Evolutionary conservation across 2,888 invertebrate genomes (phyloP), one percentile per base, ranked within the genome.

Genomic region (Malthinus flaveolus): DNA sequence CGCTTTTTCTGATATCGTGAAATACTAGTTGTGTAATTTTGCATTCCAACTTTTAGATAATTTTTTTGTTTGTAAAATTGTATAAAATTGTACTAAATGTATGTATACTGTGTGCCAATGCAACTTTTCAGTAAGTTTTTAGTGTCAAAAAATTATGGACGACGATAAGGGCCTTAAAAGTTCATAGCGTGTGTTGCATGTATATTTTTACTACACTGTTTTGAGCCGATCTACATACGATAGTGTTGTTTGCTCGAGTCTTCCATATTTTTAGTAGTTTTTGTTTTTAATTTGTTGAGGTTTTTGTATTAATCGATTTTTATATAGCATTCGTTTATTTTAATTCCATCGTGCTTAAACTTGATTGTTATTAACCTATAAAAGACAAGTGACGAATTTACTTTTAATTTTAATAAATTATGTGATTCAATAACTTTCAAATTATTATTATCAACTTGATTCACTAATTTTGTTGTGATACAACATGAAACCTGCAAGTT

Each of bases 201-300:
- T 70, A 70, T 72, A 72, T 74, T 74, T 74, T 73, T 73, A 73
- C 72, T 71, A 71, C 68, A 70, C 74, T 73, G 74, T 73, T 75
- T 23, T 51, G 46, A 36, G 44, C 45, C 47, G 47, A 35, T 54
- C 72, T 71, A 71, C 72, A 66, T 59, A 68, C 57, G 51, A 54
- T 56, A 56, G 61, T 63, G 61, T 55, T 52, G 71, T 73, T 73
- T 71, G 53, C 69, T 72, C 69, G 73, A 65, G 75, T 75, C 75
- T 75, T 75, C 75, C 75, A 75, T 66, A 62, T 64, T 70, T 66
- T 71, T 71, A 66, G 64, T 65, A 57, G 36, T 44, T 46, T 44
- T 44, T 56, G 56, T 52, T 58, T 51, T 51, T 44, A 48, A 48
- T 52, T 56, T 46, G 36, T 49, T 10, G 12, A n/a, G 31, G 13